Evolutionary conservation across 2,797 vertebrate genomes (phyloP).

Genomic region (Odontamblyopus rebecca): DNA sequence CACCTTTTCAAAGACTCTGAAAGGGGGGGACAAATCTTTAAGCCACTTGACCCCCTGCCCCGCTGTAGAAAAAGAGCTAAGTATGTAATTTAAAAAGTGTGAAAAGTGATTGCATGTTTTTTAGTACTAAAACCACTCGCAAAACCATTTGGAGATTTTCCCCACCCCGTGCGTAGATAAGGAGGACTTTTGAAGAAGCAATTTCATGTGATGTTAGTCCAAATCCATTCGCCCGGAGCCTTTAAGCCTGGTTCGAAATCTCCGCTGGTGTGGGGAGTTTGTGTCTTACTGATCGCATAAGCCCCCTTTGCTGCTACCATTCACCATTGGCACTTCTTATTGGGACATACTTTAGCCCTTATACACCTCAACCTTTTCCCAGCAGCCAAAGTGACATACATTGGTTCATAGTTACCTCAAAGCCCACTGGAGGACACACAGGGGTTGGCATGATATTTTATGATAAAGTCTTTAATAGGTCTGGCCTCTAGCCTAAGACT

Average conservation of each 20-base stretch:
- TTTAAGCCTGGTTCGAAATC: constrained; percentile 70
- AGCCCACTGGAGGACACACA: not conserved
- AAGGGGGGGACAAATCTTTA: constrained; percentile 65
- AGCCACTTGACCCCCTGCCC: constrained; percentile 67
- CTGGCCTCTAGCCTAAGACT: constrained; percentile 12
- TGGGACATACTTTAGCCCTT: constrained; percentile 39
- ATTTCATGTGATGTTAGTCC: constrained; percentile 79
- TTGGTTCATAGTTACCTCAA: constrained; percentile 20
- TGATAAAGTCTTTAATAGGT: constrained; percentile 8
- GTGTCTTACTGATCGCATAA: constrained; percentile 70
- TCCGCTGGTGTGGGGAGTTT: constrained; percentile 69
- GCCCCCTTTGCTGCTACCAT: constrained; percentile 49
- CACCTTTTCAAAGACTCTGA: constrained; percentile 58
- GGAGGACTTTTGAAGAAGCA: constrained; percentile 77
- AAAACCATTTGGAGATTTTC: constrained; percentile 68
- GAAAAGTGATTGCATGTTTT: constrained; percentile 74
- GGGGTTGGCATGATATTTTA: constrained; percentile 2
- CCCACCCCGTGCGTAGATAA: constrained; percentile 64
- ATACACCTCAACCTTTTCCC: constrained; percentile 18
- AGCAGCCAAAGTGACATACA: constrained; percentile 33
- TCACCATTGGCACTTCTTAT: constrained; percentile 37
- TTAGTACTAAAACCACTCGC: constrained; percentile 65
- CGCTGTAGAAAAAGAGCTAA: constrained; percentile 63
- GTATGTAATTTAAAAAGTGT: constrained; percentile 73
- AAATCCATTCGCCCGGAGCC: constrained; percentile 72